Conservation (phyloP, 2,888 invertebrate genomes). For the Sipha maydis region DNA sequence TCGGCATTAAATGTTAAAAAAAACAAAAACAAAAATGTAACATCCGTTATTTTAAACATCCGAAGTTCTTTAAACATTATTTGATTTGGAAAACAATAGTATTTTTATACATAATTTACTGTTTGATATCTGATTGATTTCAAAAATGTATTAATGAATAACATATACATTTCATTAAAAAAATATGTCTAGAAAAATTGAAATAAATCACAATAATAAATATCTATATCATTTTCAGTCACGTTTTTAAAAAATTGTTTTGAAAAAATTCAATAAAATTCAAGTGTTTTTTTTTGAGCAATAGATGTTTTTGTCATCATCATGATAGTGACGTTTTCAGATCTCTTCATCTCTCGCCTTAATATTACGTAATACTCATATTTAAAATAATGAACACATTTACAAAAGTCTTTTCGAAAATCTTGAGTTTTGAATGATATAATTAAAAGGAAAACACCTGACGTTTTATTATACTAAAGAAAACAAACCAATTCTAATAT, state of each 20-base stretch:
- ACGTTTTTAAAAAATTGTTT: background rate
- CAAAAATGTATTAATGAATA: background rate
- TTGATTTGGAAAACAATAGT: conserved; percentile 12
- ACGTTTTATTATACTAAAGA: conserved; percentile 38
- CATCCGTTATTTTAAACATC: background rate
- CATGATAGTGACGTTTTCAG: background rate
- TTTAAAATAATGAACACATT: conserved; percentile 31
- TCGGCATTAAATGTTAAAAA: background rate
- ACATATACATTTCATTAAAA: background rate
- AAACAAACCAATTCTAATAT: conserved; percentile 33
- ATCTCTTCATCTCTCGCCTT: background rate
- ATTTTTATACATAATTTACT: background rate
- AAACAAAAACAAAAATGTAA: background rate
- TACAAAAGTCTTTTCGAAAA: conserved; percentile 6
- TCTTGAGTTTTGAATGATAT: conserved; percentile 38
- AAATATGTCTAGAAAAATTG: too few relatives aligned
- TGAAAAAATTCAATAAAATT: background rate
- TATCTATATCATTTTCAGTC: too few relatives aligned
- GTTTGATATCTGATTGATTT: conserved; percentile 18
- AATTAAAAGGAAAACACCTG: conserved; percentile 33
- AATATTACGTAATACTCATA: background rate
- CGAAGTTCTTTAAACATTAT: background rate
- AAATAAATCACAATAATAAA: too few relatives aligned
- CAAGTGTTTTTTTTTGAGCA: background rate
- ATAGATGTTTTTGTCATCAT: background rate